Evolutionary conservation across 2,113 vertebrate genomes (phyloP), one percentile per base, ranked within the genome.

Genomic region (Amphiprion percula): DNA sequence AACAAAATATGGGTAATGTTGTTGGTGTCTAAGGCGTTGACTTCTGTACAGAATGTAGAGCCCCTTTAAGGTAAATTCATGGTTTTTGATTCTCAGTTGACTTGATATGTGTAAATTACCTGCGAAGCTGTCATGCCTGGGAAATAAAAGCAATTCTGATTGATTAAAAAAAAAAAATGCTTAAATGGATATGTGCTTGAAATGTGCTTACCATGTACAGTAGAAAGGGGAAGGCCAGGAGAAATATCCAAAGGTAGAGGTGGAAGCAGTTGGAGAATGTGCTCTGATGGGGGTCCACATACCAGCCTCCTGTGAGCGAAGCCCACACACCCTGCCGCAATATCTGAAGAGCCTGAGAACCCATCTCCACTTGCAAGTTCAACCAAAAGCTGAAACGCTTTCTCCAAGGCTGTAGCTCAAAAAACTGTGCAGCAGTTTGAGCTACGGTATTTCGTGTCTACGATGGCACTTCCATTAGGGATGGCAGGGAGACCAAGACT

Each of bases 201-300:
- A 64, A 74, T 63, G 4, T 68, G 10, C 97, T 97, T 84, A 97
- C 97, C 96, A 97, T 97, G 91, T 96, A 97, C 69, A 97, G 92
- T 81, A 97, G 86, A 82, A 97, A 97, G 6, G 97, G 97, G 74
- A 97, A 95, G 73, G 93, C 93, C 91, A 97, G 94, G 65, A 97
- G 90, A 83, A 97, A 96, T 82, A 97, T 96, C 97, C 97, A 97
- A 65, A 97, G 95, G 81, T 97, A 97, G 70, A 97, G 96, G 72
- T 97, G 97, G 87, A 97, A 97, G 87, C 96, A 97, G 91, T 97
- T 97, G 88, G 96, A 97, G 92, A 97, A 97, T 7, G 96, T 97
- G 92, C 97, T 97, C 91, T 97, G 97, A 88, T 97, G 97, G 16
- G 97, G 97, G 93, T 97, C 97, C 88, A 97, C 96, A 84, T 96